phyloP scores from a whole-genome alignment of 2,797 vertebrate genomes.

The Scarus forsteni region DNA sequence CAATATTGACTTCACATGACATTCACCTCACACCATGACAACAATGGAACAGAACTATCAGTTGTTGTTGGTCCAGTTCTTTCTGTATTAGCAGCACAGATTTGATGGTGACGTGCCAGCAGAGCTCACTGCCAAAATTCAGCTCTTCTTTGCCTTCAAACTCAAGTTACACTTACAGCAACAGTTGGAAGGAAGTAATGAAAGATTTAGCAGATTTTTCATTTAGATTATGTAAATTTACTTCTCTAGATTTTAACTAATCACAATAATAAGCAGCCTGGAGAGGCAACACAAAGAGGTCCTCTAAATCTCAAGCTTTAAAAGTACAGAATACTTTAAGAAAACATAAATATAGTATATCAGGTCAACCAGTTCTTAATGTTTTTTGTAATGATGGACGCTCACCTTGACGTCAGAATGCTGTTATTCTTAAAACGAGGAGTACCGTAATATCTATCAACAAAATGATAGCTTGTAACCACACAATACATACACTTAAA shows the following conservation, averaged over 20 bases:
- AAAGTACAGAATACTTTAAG: no score
- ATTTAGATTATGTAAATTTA: background rate
- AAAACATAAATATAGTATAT: no score
- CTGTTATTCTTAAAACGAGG: no score
- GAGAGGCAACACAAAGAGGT: background rate
- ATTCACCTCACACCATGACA: background rate
- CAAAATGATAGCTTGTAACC: no score
- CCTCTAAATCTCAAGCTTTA: no score
- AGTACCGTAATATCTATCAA: no score
- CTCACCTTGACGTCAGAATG: no score
- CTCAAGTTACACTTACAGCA: constrained; percentile 22
- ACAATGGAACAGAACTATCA: constrained; percentile 18
- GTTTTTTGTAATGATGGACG: no score
- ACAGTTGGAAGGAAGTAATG: constrained; percentile 17
- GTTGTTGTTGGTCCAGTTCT: constrained; percentile 30
- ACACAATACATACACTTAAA: no score
- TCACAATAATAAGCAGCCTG: background rate
- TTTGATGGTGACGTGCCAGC: constrained; percentile 66
- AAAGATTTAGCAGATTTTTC: constrained; percentile 16
- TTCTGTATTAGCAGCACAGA: constrained; percentile 72
- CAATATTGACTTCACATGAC: background rate
- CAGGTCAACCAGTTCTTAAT: no score
- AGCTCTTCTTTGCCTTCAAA: constrained; percentile 33
- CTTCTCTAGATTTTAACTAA: background rate
- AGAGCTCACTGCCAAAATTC: constrained; percentile 35